These are phyloP conservation scores for Zaprionus tsacasi DNA, from an alignment of 1,140 invertebrate species.

Conservation along the genomic window DNA sequence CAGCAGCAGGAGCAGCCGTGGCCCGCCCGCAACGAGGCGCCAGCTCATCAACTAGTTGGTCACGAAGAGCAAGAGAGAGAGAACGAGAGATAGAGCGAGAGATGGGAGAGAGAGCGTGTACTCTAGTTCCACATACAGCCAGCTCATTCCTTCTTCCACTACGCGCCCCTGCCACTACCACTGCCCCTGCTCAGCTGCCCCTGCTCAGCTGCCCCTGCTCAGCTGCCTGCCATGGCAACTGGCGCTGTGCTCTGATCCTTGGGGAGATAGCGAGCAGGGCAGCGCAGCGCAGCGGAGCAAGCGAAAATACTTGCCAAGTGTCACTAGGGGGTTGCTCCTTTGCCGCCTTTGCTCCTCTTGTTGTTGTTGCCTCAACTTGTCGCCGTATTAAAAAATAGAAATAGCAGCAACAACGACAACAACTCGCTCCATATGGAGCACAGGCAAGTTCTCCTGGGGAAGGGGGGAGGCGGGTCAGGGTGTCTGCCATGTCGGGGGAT, in stretches of 20 bases:
- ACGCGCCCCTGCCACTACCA: too few species aligned
- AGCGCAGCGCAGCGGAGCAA: conserved; percentile 23
- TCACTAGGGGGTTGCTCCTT: conserved; percentile 60
- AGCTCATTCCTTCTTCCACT: too few species aligned
- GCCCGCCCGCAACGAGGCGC: conserved; percentile 60
- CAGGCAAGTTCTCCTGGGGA: conserved; percentile 27
- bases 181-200: neutral
- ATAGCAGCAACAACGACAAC: conserved; percentile 55
- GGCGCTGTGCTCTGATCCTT: conserved; percentile 60
- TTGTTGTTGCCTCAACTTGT: conserved; percentile 69
- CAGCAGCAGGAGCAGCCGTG: neutral
- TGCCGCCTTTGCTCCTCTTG: conserved; percentile 33
- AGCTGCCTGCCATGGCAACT: conserved; percentile 58
- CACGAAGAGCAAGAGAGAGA: neutral
- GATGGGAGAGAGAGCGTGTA: neutral
- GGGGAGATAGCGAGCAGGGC: conserved; percentile 52
- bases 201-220: neutral
- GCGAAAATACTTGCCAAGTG: conserved; percentile 59
- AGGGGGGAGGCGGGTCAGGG: too few species aligned
- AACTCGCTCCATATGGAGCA: conserved; percentile 68
- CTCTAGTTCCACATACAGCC: conserved; percentile 18
- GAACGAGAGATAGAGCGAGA: neutral
- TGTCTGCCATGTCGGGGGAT: conserved; percentile 13
- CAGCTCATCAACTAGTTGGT: conserved; percentile 69
- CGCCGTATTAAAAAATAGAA: conserved; percentile 77